Base-by-base conservation (phyloP, 2,797 vertebrate genomes). In the Phataginus tetradactyla region DNA sequence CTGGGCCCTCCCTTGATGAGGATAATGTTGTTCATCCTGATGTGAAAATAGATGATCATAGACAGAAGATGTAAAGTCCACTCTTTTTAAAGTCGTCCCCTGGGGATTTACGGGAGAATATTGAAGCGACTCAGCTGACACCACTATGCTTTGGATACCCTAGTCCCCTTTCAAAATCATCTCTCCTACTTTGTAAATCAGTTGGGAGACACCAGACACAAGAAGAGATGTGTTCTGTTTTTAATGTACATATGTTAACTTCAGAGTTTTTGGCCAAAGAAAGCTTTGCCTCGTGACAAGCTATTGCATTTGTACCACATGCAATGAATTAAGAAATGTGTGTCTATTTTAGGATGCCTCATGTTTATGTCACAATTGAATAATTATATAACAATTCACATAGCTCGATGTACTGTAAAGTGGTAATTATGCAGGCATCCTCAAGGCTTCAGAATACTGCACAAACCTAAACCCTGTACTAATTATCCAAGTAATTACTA, bases 1-100 rank as follows among this genome's bases (percentile, higher is more conserved):
- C 98, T 95, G 95, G 97, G 98, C 98, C 97, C 97, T 98, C 96
- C 95, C 84, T 79, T 81, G 85, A 95, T 95, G 97, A 98, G 97
- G 98, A 98, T 98, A 98, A 98, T 98, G 97, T 98, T 98, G 97
- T 98, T 98, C 98, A 97, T 98, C 97, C 97, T 97, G 96, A 98
- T 98, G 98, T 96, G 98, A 98, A 98, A 97, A 98, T 96, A 99
- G 98, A 98, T 98, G 98, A 98, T 98, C 25, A 5, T 95, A 98
- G 98, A 98, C 96, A 97, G 97, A 98, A 98, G 98, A 98, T 79
- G 66, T 79, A 97, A 96, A 97, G 96, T 94, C 72, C 90, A 79
- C 96, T 96, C 97, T 98, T 97, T 97, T 97, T 96, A 98, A 98
- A 96, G 81, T 84, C 86, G 95, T 98, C 97, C 96, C 97, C 86